Evolutionary conservation across 2,797 vertebrate species (phyloP).

Genomic region (Anomalospiza imberbis): DNA sequence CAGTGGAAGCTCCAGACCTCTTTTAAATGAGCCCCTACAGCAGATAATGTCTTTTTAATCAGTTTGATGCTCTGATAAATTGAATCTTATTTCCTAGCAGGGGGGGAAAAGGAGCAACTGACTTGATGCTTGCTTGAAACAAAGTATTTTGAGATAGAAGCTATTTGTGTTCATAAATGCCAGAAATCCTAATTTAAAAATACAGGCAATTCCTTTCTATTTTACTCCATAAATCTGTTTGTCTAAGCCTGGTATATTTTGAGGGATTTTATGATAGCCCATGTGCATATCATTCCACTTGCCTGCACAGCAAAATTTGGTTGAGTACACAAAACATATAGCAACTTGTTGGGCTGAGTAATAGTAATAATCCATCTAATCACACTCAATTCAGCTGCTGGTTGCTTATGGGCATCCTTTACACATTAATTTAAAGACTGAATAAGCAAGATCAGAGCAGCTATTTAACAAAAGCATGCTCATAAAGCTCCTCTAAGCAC

Average conservation of each 20-base stretch:
- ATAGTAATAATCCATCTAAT: constrained; percentile 68
- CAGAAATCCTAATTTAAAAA: constrained; percentile 23
- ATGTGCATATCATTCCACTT: constrained; percentile 17
- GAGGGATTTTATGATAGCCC: constrained; percentile 7
- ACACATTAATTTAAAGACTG: constrained; percentile 68
- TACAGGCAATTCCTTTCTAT: background rate
- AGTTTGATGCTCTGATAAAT: constrained; percentile 46
- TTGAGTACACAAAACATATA: constrained; percentile 58
- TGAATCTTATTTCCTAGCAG: background rate
- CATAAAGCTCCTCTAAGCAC: constrained; percentile 40
- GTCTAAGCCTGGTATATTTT: constrained; percentile 34
- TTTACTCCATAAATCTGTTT: background rate
- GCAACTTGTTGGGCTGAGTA: constrained; percentile 65
- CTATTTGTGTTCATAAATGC: background rate
- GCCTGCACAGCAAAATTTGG: constrained; percentile 48
- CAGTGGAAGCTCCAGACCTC: background rate
- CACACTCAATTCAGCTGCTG: constrained; percentile 55
- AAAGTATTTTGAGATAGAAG: background rate
- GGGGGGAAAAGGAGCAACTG: background rate
- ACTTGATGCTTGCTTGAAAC: background rate
- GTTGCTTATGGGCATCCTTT: constrained; percentile 61
- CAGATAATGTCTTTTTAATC: constrained; percentile 39
- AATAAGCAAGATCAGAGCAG: constrained; percentile 69
- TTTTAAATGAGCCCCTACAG: constrained; percentile 11
- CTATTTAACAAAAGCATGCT: constrained; percentile 59